Conservation (phyloP, 2,797 vertebrate genomes). For the Pantherophis vulpinus region DNA sequence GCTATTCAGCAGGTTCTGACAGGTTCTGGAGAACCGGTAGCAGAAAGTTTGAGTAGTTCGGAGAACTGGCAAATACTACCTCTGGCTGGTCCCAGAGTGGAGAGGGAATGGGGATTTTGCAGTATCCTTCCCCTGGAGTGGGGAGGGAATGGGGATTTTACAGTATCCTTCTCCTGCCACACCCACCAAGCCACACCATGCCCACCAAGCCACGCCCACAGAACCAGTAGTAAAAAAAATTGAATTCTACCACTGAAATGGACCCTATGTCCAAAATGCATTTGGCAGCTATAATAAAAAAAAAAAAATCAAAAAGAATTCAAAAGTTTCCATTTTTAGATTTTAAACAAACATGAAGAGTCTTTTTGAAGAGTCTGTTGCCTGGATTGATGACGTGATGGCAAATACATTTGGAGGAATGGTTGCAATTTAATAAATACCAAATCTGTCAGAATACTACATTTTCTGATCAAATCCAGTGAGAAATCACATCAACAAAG, state of each 20-base stretch:
- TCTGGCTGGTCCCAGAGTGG: no score
- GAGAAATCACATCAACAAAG: neutral
- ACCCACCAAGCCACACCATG: no score
- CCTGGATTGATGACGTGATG: neutral
- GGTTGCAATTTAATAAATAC: neutral
- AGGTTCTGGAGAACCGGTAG: no score
- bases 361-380: neutral
- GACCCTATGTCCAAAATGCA: neutral
- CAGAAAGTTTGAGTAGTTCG: no score
- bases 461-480: neutral
- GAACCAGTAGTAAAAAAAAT: no score
- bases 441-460: neutral
- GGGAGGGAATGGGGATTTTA: no score
- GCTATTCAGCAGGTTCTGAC: no score
- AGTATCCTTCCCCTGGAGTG: no score
- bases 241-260: neutral
- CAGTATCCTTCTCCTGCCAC: no score
- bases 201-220: no score
- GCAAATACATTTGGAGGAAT: neutral
- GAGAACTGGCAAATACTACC: no score
- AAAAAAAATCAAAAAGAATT: neutral
- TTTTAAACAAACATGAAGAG: neutral
- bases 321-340: neutral
- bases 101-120: no score
- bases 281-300: neutral